Evolutionary conservation across 2,797 vertebrate genomes (phyloP).

Genomic region (Tadarida brasiliensis): DNA sequence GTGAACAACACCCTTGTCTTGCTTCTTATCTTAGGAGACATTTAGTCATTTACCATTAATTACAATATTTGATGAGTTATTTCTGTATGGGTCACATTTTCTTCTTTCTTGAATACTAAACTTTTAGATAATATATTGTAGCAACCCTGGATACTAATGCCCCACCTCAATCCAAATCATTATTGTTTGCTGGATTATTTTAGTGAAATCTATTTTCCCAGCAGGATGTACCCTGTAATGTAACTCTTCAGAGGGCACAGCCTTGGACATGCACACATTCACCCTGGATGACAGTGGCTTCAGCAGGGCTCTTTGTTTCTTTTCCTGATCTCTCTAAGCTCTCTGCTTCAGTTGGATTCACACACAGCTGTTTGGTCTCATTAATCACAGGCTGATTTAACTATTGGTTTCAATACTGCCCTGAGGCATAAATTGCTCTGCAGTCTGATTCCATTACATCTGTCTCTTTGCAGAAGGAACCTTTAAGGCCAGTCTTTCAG

Average conservation of each 20-base stretch:
- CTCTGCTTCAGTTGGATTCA: background rate
- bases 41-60: conserved; percentile 24
- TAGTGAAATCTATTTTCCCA: conserved; percentile 21
- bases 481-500: background rate
- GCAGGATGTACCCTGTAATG: background rate
- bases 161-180: background rate
- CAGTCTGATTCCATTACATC: background rate
- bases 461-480: background rate
- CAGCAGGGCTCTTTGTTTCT: background rate
- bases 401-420: conserved; percentile 28
- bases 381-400: conserved; percentile 15
- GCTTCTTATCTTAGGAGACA: background rate
- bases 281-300: background rate
- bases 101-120: background rate
- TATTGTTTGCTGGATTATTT: background rate
- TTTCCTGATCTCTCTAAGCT: background rate
- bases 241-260: background rate
- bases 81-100: background rate
- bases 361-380: background rate
- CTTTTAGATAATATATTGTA: background rate
- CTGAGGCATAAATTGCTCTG: conserved; percentile 14
- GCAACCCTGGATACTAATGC: background rate
- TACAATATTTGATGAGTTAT: background rate
- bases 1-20: background rate
- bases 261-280: background rate